phyloP scores from a whole-genome alignment of 2,113 vertebrate genomes.

The Ailuropoda melanoleuca region DNA sequence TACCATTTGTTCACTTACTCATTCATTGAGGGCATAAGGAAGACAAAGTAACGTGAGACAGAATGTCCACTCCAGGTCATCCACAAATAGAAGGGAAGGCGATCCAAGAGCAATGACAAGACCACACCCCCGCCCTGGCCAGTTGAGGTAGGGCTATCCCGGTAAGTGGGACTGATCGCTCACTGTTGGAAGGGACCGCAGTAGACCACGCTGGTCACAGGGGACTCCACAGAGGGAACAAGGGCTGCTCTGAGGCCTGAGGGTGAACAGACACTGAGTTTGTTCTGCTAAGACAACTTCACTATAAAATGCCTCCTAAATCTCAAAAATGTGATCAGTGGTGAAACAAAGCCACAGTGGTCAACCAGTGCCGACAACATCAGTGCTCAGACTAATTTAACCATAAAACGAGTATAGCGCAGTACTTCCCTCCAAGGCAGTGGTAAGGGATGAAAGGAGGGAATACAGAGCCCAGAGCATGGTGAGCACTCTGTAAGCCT shows the following conservation, averaged over 20 bases:
- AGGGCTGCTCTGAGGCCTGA: neutral
- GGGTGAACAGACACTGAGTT: neutral
- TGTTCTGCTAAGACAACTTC: neutral
- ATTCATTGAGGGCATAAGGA: neutral
- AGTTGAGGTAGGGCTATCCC: neutral
- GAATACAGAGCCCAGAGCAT: neutral
- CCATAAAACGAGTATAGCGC: neutral
- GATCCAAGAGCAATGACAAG: neutral
- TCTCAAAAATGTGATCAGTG: neutral
- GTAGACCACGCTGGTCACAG: no score
- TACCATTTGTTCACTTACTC: neutral
- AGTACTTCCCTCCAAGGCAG: neutral
- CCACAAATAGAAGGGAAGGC: neutral
- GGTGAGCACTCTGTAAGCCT: neutral
- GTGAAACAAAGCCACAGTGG: neutral
- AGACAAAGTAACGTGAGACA: neutral
- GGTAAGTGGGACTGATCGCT: neutral
- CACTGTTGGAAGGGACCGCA: neutral
- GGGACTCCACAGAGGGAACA: neutral
- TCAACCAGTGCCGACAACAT: neutral
- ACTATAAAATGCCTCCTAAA: neutral
- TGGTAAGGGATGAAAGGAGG: neutral
- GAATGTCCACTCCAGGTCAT: neutral
- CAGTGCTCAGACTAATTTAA: neutral
- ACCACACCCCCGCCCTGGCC: rapidly evolving